Base-by-base conservation (phyloP, 2,797 vertebrate species). In the Sebastes alutus region DNA sequence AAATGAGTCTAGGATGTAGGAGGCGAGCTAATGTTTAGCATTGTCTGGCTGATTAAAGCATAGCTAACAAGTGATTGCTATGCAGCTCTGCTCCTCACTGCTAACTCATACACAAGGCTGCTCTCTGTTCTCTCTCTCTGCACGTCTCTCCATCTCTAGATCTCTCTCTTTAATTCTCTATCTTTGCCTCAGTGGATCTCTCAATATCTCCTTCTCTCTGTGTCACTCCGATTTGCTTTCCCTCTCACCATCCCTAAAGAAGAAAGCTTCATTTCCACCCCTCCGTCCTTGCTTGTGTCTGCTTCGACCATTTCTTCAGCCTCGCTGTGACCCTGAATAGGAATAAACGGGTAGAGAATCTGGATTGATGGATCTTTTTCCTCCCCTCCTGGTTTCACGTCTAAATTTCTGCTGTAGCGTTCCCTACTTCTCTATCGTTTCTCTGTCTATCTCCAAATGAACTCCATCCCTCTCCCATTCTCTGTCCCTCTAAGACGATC, bases 31-130 rank as follows among this genome's bases (percentile, higher is more conserved):
- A 92, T 86, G 91, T 86, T 93, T 88, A 84, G 88, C 82, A 87
- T 88, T 81, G 88, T 92, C 86, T 83, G 86, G 55, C 87, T 92
- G 92, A 92, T 92, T 93, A 90, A 91, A 92, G 92, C 88, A 83
- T 75, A 75, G 87, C 85, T 84, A 89, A 87, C 88, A 77, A 91
- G 87, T 89, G 90, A 93, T 94, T 94, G 92, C 91, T 94, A 94
- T 94, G 91, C 93, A 90, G 93, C 91, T 78, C 90, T 73, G 90
- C 91, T 92, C 87, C 87, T 79, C 87, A 65, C 90, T 72, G 85
- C 90, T 86, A 87, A 78, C 87, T 91, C 87, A 54, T 83, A 88
- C 90, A 94, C 93, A 94, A 93, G 90, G 92, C 91, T 62, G 75
- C 86, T 83, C 92, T 92, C 85, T 94, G 89, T 92, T 87, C 87